phyloP scores from a whole-genome alignment of 1,140 invertebrate species.

The Acromyrmex heyeri region DNA sequence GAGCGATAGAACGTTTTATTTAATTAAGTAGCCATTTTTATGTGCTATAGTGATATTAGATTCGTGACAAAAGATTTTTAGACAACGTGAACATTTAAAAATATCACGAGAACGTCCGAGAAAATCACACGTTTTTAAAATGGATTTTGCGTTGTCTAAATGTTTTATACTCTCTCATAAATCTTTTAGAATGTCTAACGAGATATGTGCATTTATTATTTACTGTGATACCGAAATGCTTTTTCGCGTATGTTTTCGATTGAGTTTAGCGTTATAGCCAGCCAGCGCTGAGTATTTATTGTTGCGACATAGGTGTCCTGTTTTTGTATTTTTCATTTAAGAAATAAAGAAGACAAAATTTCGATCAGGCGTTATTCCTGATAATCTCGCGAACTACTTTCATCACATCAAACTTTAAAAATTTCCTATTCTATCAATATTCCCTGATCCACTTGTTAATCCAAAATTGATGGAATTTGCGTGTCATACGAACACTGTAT shows the following conservation, averaged over 20 bases:
- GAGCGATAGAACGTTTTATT: constrained; percentile 2
- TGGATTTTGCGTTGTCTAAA: constrained; percentile 28
- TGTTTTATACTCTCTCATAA: constrained; percentile 30
- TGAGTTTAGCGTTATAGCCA: constrained; percentile 24
- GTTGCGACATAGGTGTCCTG: constrained; percentile 57
- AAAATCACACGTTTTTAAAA: not conserved
- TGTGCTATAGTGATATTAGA: constrained; percentile 40
- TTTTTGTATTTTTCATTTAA: constrained; percentile 73
- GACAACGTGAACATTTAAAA: not conserved
- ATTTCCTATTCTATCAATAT: constrained; percentile 40
- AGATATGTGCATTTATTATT: constrained; percentile 66
- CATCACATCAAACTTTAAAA: constrained; percentile 1
- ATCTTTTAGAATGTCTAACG: constrained; percentile 35
- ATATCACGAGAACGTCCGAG: not conserved
- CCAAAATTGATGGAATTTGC: constrained; percentile 89
- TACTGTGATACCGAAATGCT: constrained; percentile 73
- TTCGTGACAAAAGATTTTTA: constrained; percentile 20
- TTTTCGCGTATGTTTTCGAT: constrained; percentile 50
- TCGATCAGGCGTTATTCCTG: not conserved
- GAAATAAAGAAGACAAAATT: constrained; percentile 67
- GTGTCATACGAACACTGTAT: constrained; percentile 89
- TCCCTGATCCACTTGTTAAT: constrained; percentile 88
- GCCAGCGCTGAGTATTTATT: constrained; percentile 55
- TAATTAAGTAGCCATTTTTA: constrained; percentile 32
- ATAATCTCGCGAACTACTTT: not conserved